Evolutionary conservation across 2,888 invertebrate species (phyloP).

Genomic region (Bellardia pandia): DNA sequence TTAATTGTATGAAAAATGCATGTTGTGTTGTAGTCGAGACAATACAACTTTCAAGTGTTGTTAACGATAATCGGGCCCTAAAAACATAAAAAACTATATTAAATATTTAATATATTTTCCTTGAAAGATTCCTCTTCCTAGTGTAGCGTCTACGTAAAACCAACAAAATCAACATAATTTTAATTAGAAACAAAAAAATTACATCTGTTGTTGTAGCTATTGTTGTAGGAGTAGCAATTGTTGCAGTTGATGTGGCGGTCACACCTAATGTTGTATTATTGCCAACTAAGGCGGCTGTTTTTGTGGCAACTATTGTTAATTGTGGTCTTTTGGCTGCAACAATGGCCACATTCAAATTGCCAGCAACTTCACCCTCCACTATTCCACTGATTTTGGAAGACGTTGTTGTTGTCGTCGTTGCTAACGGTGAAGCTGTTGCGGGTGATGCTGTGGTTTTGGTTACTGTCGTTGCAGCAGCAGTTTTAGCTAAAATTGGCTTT

Average conservation of each 20-base stretch:
- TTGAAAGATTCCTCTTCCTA: no score
- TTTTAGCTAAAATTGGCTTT: constrained; percentile 45
- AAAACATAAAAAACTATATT: no score
- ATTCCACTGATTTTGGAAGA: neutral
- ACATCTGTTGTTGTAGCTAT: constrained; percentile 54
- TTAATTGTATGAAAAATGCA: no score
- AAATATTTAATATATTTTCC: no score
- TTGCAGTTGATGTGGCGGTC: constrained; percentile 25
- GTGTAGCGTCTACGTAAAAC: neutral
- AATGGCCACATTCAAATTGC: constrained; percentile 66
- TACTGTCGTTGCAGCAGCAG: neutral
- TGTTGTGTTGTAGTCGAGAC: no score
- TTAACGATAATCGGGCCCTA: no score
- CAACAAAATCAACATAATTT: constrained; percentile 5
- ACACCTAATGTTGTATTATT: constrained; percentile 28
- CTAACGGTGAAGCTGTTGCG: constrained; percentile 24
- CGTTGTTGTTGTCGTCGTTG: neutral
- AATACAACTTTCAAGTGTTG: no score
- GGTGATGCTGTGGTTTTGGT: constrained; percentile 14
- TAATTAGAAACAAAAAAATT: constrained; percentile 39
- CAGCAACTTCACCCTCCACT: constrained; percentile 19
- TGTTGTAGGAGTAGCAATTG: constrained; percentile 20
- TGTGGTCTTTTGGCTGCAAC: constrained; percentile 70
- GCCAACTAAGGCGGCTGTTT: constrained; percentile 41
- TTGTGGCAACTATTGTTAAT: constrained; percentile 66